Percentiles rank a stretch among this genome's conserved stretches.
These are phyloP conservation scores for Patella caerulea DNA, from an alignment of 2,888 invertebrate genomes.

Conservation along the genomic window DNA sequence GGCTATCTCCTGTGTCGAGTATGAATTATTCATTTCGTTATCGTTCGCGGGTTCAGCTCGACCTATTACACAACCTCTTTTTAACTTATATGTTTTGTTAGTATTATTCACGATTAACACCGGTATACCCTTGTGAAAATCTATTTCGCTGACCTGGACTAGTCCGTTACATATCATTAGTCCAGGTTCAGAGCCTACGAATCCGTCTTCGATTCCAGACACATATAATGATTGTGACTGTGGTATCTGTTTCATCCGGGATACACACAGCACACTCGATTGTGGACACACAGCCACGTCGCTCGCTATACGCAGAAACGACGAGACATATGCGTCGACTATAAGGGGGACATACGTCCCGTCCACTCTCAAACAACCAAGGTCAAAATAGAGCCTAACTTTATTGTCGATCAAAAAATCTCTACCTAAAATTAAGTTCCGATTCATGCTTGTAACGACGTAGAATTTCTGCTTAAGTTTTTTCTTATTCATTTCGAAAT, in stretches of 20 bases:
- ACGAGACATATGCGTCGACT: background rate
- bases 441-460: background rate
- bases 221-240: too few species aligned
- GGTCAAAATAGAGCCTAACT: background rate
- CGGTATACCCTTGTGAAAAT: background rate
- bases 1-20: background rate
- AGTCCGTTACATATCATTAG: background rate
- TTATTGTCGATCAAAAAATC: background rate
- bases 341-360: background rate
- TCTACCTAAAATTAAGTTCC: background rate
- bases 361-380: background rate
- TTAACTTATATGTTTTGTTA: background rate
- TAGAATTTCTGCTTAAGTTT: background rate
- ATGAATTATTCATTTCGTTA: background rate
- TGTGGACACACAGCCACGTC: too few species aligned
- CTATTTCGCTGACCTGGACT: background rate
- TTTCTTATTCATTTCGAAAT: background rate
- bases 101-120: background rate
- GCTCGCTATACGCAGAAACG: background rate
- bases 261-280: too few species aligned
- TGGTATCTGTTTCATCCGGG: too few species aligned
- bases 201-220: background rate
- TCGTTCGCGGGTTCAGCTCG: background rate
- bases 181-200: background rate
- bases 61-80: slow-evolving; percentile 12